A percentile compares a stretch with the other conserved stretches of the same genome.
These are phyloP conservation scores for Semotilus atromaculatus DNA, from an alignment of 2,797 vertebrate species.

Conservation along the genomic window DNA sequence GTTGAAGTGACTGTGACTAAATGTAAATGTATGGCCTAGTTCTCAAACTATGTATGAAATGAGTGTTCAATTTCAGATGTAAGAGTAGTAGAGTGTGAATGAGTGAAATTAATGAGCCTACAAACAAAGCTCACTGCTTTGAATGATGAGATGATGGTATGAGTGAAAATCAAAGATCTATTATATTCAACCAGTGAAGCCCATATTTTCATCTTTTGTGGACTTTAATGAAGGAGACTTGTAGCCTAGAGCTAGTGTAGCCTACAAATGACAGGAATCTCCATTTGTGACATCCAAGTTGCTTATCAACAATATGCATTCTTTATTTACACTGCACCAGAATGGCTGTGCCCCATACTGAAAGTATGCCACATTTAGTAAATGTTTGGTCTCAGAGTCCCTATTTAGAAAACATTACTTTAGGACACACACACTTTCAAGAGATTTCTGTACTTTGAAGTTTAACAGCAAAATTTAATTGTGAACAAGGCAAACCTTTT, in stretches of 20 bases:
- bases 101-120: conserved; percentile 78
- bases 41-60: conserved; percentile 75
- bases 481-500: too few relatives aligned
- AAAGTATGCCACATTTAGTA: conserved; percentile 2
- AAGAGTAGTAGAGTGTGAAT: conserved; percentile 75
- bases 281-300: neutral
- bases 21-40: conserved; percentile 61
- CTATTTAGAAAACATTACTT: neutral
- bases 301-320: neutral
- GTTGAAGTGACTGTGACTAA: conserved; percentile 27
- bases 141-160: conserved; percentile 72
- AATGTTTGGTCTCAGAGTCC: neutral
- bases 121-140: conserved; percentile 75
- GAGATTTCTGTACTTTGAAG: too few relatives aligned
- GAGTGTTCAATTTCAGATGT: conserved; percentile 70
- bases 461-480: too few relatives aligned
- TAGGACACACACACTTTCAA: conserved; percentile 2
- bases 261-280: neutral
- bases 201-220: neutral
- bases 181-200: conserved; percentile 65
- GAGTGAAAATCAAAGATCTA: conserved; percentile 73
- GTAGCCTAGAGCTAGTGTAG: neutral
- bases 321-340: neutral
- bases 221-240: conserved; percentile 26
- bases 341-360: neutral